A percentile compares a stretch with the other conserved stretches of the same genome.
Evolutionary conservation across 2,113 vertebrate genomes (phyloP).

Genomic region (Gallinago paraguaiae): DNA sequence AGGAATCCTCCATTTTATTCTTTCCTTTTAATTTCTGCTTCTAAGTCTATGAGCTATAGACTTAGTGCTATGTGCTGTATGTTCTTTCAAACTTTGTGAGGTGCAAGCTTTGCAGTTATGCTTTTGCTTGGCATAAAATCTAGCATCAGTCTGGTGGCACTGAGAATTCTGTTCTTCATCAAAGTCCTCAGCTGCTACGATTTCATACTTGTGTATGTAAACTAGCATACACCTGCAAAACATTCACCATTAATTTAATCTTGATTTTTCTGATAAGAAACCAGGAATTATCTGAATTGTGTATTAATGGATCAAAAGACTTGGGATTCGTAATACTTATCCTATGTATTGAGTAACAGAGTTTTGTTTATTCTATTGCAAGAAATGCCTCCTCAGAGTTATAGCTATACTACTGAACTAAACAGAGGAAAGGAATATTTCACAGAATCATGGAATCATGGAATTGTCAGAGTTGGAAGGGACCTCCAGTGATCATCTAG

Average conservation of each 20-base stretch:
- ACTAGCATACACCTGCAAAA: background rate
- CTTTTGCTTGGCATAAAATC: background rate
- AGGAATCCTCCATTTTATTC: background rate
- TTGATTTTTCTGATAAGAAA: background rate
- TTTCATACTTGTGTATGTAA: background rate
- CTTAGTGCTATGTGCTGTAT: too few species aligned
- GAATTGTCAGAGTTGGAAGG: too few species aligned
- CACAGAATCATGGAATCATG: background rate
- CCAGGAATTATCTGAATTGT: background rate
- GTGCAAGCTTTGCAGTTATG: background rate
- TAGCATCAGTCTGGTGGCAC: background rate
- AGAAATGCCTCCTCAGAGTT: background rate
- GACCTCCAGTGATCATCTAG: too few species aligned
- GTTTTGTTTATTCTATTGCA: background rate
- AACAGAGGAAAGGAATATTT: background rate
- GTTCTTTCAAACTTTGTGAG: background rate
- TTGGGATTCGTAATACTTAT: background rate
- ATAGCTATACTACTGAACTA: background rate
- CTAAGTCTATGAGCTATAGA: background rate
- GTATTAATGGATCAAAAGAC: background rate
- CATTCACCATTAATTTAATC: background rate
- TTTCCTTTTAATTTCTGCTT: background rate
- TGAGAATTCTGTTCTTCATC: slow-evolving; percentile 9
- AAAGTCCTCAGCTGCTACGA: background rate
- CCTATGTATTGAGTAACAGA: rapidly evolving